Percentiles rank a stretch among this genome's conserved stretches.
Conservation (phyloP, 2,888 invertebrate species). For the Campoletis raptor region DNA sequence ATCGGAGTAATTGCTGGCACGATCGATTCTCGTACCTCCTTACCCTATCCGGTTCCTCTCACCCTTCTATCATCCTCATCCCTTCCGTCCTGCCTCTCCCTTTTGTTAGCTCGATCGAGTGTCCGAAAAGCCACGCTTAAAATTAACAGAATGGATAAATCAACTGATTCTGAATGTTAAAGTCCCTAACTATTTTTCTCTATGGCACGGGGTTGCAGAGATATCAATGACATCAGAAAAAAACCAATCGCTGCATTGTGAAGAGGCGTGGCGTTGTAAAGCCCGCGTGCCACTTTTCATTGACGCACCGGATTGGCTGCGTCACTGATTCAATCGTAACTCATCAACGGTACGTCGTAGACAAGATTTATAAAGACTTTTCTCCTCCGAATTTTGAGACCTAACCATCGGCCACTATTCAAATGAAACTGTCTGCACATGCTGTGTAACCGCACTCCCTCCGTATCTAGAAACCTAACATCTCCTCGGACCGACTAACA, state of each 20-base stretch:
- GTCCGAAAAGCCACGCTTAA: neutral
- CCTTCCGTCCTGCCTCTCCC: slow-evolving; percentile 21
- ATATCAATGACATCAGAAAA: neutral
- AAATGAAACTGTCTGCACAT: neutral
- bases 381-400: neutral
- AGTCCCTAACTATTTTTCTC: neutral
- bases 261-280: neutral
- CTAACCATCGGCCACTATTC: neutral
- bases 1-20: slow-evolving; percentile 71
- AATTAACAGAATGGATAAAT: neutral
- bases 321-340: neutral
- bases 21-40: slow-evolving; percentile 70
- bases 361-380: neutral
- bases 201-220: neutral
- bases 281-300: neutral
- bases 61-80: slow-evolving; percentile 51
- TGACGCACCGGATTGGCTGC: neutral
- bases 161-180: neutral
- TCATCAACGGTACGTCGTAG: neutral
- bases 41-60: slow-evolving; percentile 67
- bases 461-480: slow-evolving; percentile 50
- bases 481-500: slow-evolving; percentile 15
- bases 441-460: slow-evolving; percentile 15
- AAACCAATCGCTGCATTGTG: neutral
- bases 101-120: neutral